A percentile compares a stretch with the other conserved stretches of the same genome.
These are phyloP conservation scores for Tetrao urogallus DNA, from an alignment of 2,113 vertebrate genomes.

Conservation along the genomic window DNA sequence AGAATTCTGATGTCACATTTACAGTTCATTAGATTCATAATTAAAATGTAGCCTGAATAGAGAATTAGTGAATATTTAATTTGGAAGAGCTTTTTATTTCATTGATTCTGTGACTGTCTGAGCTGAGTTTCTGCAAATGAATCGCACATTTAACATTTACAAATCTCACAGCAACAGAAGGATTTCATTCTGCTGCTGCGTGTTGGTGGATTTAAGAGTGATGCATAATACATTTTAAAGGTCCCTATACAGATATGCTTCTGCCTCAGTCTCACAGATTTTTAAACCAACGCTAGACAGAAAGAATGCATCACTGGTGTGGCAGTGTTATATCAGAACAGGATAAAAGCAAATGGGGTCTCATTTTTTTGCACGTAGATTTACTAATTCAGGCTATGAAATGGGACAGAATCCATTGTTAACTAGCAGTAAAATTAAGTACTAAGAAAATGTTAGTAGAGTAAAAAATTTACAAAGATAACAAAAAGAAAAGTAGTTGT, in stretches of 20 bases:
- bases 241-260: neutral
- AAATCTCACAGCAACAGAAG: neutral
- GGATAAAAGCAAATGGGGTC: neutral
- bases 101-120: neutral
- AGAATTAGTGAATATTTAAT: conserved; percentile 51
- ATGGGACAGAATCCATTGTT: neutral
- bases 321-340: neutral
- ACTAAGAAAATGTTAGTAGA: neutral
- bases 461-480: neutral
- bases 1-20: conserved; percentile 54
- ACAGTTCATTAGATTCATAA: conserved; percentile 54
- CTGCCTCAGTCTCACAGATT: neutral
- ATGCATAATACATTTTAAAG: neutral
- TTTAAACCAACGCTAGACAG: neutral
- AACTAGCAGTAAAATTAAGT: neutral
- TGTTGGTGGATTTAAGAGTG: neutral
- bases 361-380: neutral
- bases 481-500: neutral
- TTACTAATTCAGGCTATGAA: neutral
- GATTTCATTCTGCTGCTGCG: neutral
- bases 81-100: conserved; percentile 4
- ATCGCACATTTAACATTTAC: neutral
- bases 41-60: conserved; percentile 47
- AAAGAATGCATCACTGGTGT: neutral
- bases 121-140: neutral